A percentile compares a stretch with the other conserved stretches of the same genome.
phyloP scores from a whole-genome alignment of 2,113 vertebrate genomes.

The Sinocyclocheilus anophthalmus region DNA sequence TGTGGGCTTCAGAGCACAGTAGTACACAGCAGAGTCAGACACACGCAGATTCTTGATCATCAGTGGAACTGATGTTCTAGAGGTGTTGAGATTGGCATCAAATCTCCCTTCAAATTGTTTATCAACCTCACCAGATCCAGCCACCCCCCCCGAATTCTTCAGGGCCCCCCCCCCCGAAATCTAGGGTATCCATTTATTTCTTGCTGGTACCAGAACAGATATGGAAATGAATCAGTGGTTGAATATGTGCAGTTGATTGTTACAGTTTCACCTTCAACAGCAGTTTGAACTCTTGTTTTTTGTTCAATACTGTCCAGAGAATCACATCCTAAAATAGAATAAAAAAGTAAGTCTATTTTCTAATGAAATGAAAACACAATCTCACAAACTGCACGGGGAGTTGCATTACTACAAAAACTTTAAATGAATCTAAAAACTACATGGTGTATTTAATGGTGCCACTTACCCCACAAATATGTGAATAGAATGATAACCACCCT shows the following conservation, averaged over 20 bases:
- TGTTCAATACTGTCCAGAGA: conserved; percentile 14
- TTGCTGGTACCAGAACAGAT: conserved; percentile 36
- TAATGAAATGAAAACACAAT: neutral
- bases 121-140: neutral
- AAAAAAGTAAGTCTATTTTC: neutral
- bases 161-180: too few species aligned
- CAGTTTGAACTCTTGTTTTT: neutral
- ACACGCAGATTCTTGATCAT: neutral
- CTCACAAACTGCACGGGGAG: neutral
- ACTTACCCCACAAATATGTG: neutral
- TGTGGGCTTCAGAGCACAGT: conserved; percentile 47
- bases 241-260: conserved; percentile 3
- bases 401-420: neutral
- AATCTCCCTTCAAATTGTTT: conserved; percentile 17
- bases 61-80: neutral
- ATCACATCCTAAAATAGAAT: neutral
- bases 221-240: neutral
- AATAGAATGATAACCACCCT: neutral
- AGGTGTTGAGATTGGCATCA: neutral
- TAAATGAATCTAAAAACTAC: neutral
- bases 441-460: neutral
- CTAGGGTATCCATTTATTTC: neutral
- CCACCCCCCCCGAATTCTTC: too few species aligned
- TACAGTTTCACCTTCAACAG: neutral
- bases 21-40: conserved; percentile 54